Base-by-base conservation (phyloP, 92 coral and sea anemone species). In the Heteractis magnifica region DNA sequence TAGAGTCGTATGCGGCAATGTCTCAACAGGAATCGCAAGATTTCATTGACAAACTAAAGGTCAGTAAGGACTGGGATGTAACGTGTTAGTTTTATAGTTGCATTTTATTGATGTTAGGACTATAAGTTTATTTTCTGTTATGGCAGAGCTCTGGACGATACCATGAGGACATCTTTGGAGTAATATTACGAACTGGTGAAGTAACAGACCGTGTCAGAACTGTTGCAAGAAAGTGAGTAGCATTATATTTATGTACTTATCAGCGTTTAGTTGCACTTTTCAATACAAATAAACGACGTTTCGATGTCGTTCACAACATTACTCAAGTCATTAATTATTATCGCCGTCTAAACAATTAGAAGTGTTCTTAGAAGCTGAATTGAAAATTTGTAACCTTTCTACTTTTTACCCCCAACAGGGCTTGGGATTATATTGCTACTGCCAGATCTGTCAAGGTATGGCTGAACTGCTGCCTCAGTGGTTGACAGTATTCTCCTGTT, bases 91-190 rank as follows among this genome's bases (percentile, higher is more conserved):
- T 26, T 26, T 26, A 26, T 26, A 26, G 34, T 26, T 26, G 34
- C 34, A 26, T 26, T 26, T 26, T 26, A 26, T 26, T 26, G 34
- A 26, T 26, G 34, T 26, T 26, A 26, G 34, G 34, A 26, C 34
- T 26, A 26, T 26, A 26, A 26, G 34, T 62, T 62, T 62, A 16
- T 9, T 62, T 55, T 18, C 6, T 62, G 51, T 51, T 12, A 12
- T 89, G 65, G 41, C 88, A 96, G 99, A 90, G 89, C 82, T 83
- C 94, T 12, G 99, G 98, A 0, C 86, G 94, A 12, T 96, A 94
- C 76, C 99, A 96, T 20, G 99, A 96, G 77, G 99, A 96, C 78
- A 96, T 96, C 49, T 96, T 96, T 86, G 99, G 99, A 13, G 95
- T 96, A 34, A 96, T 98, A 12, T 70, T 96, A 70, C 86, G 96